These are phyloP conservation scores for Caenorhabditis remanei DNA, from an alignment of 1,140 invertebrate genomes.

Conservation along the genomic window DNA sequence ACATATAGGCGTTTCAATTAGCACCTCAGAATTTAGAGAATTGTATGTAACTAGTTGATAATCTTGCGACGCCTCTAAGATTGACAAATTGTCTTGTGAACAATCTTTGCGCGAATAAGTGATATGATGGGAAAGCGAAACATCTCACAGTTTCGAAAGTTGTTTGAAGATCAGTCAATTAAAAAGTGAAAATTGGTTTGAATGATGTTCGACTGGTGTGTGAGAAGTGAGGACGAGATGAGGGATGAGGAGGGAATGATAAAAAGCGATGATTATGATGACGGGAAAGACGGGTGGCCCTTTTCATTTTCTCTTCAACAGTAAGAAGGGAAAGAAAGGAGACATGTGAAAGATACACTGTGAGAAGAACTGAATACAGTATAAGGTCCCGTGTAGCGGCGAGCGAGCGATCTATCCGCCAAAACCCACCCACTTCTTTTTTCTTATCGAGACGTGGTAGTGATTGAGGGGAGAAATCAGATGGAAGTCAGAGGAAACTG, in stretches of 20 bases:
- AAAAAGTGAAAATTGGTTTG: conserved; percentile 56
- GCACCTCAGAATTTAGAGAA: too few species aligned
- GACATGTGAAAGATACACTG: conserved; percentile 23
- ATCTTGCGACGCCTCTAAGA: too few species aligned
- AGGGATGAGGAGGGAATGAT: conserved; percentile 41
- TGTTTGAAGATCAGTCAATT: conserved; percentile 53
- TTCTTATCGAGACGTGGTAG: conserved; percentile 36
- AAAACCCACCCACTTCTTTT: neutral
- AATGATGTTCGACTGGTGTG: conserved; percentile 44
- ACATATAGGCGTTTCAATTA: too few species aligned
- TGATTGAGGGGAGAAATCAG: neutral
- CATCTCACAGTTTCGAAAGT: conserved; percentile 55
- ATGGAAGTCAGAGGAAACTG: neutral
- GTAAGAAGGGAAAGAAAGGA: neutral
- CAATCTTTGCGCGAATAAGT: conserved; percentile 36
- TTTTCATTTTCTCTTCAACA: neutral
- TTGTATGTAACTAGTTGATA: too few species aligned
- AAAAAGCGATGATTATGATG: conserved; percentile 51
- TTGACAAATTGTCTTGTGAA: neutral
- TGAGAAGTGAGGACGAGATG: conserved; percentile 32
- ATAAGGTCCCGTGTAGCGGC: conserved; percentile 18
- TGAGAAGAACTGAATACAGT: conserved; percentile 16
- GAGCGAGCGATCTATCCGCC: neutral
- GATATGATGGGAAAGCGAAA: conserved; percentile 55
- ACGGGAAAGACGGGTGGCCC: conserved; percentile 51